Percentiles rank a stretch among this genome's conserved stretches.
phyloP scores from a whole-genome alignment of 1,140 invertebrate genomes.

The Drosophila athabasca region DNA sequence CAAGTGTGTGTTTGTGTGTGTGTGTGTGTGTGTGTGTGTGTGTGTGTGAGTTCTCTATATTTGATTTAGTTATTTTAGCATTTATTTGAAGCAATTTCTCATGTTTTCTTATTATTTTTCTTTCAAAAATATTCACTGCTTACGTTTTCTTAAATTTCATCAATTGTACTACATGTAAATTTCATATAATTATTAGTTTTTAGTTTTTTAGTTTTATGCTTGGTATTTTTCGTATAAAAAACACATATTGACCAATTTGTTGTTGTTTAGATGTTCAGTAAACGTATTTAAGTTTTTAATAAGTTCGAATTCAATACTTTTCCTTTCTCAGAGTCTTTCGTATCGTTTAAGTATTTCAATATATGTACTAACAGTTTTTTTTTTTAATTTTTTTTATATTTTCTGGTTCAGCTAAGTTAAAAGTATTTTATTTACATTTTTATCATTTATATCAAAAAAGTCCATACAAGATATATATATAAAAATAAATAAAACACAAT shows the following conservation, averaged over 20 bases:
- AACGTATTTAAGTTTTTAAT: constrained; percentile 76
- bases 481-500: constrained; percentile 74
- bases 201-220: constrained; percentile 14
- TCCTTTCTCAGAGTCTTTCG: constrained; percentile 72
- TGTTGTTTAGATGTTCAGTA: constrained; percentile 51
- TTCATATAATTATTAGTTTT: constrained; percentile 65
- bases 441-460: constrained; percentile 54
- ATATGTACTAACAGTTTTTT: constrained; percentile 52
- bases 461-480: constrained; percentile 58
- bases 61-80: constrained; percentile 38
- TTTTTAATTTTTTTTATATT: constrained; percentile 24
- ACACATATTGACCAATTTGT: constrained; percentile 76
- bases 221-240: constrained; percentile 65
- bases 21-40: constrained; percentile 1
- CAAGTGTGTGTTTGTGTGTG: constrained; percentile 21
- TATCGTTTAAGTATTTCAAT: constrained; percentile 71
- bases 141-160: constrained; percentile 60
- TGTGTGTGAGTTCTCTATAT: constrained; percentile 28
- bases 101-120: constrained; percentile 21
- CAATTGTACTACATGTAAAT: constrained; percentile 80
- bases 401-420: constrained; percentile 47
- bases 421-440: constrained; percentile 57
- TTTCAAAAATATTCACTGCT: constrained; percentile 33
- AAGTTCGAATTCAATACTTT: constrained; percentile 80
- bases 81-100: constrained; percentile 57